phyloP scores from a whole-genome alignment of 2,797 vertebrate genomes.

The Apodemus agrarius region DNA sequence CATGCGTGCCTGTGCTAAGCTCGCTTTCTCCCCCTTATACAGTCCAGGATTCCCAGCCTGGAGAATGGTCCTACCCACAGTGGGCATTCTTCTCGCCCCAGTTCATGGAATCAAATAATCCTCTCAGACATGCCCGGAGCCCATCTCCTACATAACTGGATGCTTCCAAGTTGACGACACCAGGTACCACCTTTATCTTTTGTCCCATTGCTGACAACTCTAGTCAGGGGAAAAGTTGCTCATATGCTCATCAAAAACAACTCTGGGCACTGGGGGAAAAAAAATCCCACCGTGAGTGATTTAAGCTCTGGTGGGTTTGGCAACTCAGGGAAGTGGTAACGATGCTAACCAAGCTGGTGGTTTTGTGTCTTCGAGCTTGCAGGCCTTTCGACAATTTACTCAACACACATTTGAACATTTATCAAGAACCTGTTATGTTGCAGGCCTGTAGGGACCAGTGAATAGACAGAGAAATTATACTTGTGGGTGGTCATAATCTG shows the following conservation, averaged over 20 bases:
- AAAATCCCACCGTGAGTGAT: background rate
- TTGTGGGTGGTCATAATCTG: background rate
- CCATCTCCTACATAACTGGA: background rate
- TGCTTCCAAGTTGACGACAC: background rate
- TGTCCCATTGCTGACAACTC: background rate
- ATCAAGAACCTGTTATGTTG: background rate
- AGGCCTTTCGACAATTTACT: slow-evolving; percentile 5
- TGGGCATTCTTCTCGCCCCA: background rate
- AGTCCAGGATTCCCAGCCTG: background rate
- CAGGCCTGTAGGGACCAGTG: background rate
- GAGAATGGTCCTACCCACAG: background rate
- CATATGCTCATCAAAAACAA: background rate
- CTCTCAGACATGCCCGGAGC: too few relatives aligned
- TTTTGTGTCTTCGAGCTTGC: background rate
- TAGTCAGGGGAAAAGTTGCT: background rate
- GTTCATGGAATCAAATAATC: background rate
- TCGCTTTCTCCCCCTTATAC: background rate
- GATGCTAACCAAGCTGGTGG: background rate
- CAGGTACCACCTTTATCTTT: background rate
- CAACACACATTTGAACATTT: background rate
- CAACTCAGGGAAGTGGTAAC: background rate
- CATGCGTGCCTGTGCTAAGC: background rate
- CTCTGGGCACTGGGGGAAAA: background rate
- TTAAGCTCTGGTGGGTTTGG: background rate
- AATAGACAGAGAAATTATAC: background rate